Conservation (phyloP, 2,888 invertebrate genomes). For the Oegoconia quadripuncta region DNA sequence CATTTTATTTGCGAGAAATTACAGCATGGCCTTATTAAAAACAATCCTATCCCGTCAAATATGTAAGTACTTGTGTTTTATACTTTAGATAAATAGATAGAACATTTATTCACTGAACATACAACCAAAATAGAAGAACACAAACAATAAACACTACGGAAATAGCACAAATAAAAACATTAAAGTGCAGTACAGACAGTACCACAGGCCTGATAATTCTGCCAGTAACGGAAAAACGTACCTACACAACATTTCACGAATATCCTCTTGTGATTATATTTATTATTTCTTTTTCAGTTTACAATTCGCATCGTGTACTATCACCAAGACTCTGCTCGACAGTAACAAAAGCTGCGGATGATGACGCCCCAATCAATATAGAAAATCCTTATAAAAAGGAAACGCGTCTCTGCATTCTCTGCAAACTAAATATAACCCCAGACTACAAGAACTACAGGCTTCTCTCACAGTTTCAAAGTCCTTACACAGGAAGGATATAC, state of each 20-base stretch:
- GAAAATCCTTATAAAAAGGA: slow-evolving; percentile 90
- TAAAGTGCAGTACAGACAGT: too few relatives aligned
- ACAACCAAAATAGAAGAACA: too few relatives aligned
- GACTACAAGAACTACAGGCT: slow-evolving; percentile 95
- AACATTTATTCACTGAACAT: too few relatives aligned
- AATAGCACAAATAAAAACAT: too few relatives aligned
- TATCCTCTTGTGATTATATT: too few relatives aligned
- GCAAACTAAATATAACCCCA: slow-evolving; percentile 88
- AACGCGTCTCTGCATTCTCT: slow-evolving; percentile 86
- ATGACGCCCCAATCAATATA: slow-evolving; percentile 79
- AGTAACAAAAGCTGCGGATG: slow-evolving; percentile 22
- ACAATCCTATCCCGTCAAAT: slow-evolving; percentile 38
- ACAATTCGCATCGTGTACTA: slow-evolving; percentile 32
- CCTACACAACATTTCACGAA: too few relatives aligned
- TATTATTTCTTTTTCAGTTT: slow-evolving; percentile 39
- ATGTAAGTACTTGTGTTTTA: slow-evolving; percentile 31
- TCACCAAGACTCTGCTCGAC: slow-evolving; percentile 28
- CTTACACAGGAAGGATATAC: slow-evolving; percentile 95
- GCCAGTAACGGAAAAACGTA: too few relatives aligned
- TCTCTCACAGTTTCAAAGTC: slow-evolving; percentile 96
- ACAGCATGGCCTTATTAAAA: slow-evolving; percentile 45
- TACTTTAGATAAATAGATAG: background rate
- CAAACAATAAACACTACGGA: too few relatives aligned
- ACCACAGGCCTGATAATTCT: too few relatives aligned
- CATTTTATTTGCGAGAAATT: background rate